Evolutionary conservation across 1,140 invertebrate genomes (phyloP).

Genomic region (Sweltsa coloradensis): DNA sequence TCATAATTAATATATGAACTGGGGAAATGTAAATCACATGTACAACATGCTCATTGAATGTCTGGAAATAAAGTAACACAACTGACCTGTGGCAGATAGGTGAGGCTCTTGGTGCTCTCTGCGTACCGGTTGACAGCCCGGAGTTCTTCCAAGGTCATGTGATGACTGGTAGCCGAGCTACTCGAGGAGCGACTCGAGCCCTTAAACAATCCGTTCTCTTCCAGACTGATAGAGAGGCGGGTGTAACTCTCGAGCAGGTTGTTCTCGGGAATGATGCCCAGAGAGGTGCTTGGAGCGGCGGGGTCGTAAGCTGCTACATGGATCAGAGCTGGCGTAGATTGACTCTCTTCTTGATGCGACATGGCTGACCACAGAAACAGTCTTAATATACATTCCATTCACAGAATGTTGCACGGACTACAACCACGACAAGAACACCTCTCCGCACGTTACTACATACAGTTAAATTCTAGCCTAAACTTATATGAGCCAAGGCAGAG

Average conservation of each 20-base stretch:
- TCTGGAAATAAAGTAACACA: too few relatives aligned
- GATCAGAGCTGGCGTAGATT: constrained; percentile 67
- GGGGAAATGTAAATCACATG: too few relatives aligned
- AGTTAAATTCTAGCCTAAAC: too few relatives aligned
- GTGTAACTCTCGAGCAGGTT: constrained; percentile 74
- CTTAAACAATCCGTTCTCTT: constrained; percentile 72
- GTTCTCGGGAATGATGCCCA: constrained; percentile 72
- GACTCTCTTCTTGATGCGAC: constrained; percentile 65
- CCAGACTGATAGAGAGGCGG: constrained; percentile 69
- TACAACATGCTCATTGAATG: too few relatives aligned
- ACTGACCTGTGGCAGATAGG: constrained; percentile 76
- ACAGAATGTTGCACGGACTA: too few relatives aligned
- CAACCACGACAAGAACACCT: too few relatives aligned
- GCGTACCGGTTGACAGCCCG: constrained; percentile 76
- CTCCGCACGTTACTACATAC: too few relatives aligned
- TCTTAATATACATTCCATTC: too few relatives aligned
- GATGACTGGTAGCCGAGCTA: constrained; percentile 25
- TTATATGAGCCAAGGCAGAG: too few relatives aligned
- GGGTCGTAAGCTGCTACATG: constrained; percentile 40
- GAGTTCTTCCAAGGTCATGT: constrained; percentile 72
- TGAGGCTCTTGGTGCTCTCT: constrained; percentile 84
- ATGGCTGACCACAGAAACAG: constrained; percentile 38
- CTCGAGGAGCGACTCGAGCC: constrained; percentile 23
- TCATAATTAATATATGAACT: too few relatives aligned
- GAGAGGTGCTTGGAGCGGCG: constrained; percentile 39